Evolutionary conservation across 2,888 invertebrate species (phyloP).

Genomic region (Campaea margaritaria): DNA sequence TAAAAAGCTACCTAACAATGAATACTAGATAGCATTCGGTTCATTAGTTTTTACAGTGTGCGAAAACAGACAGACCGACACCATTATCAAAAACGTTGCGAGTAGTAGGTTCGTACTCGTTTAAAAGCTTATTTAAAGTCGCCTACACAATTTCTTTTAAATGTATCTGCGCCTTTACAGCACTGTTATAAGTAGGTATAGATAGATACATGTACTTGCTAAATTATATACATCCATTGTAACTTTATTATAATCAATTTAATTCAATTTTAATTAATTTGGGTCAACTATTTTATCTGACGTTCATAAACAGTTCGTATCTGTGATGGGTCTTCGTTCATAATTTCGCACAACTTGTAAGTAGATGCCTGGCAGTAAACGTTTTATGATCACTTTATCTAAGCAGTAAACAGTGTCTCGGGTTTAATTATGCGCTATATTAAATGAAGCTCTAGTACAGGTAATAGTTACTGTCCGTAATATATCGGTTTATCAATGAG

Average conservation of each 20-base stretch:
- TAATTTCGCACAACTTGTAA: constrained; percentile 35
- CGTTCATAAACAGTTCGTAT: constrained; percentile 40
- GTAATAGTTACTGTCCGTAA: not conserved
- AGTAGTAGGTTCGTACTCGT: too few species aligned
- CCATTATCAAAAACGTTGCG: too few species aligned
- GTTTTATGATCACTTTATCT: constrained; percentile 37
- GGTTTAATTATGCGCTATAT: constrained; percentile 21
- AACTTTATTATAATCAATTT: constrained; percentile 25
- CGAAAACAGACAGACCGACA: too few species aligned
- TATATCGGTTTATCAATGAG: not conserved
- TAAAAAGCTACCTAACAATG: too few species aligned
- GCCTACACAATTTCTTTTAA: too few species aligned
- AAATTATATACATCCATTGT: too few species aligned
- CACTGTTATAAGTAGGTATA: too few species aligned
- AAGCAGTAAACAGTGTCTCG: constrained; percentile 31
- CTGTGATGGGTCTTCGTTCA: constrained; percentile 32
- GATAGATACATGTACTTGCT: too few species aligned
- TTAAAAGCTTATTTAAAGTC: too few species aligned
- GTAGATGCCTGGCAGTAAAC: constrained; percentile 33
- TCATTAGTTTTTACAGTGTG: too few species aligned
- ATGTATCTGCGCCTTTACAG: too few species aligned
- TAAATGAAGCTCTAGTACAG: constrained; percentile 16
- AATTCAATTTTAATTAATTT: constrained; percentile 37
- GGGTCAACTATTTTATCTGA: constrained; percentile 36
- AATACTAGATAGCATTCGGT: too few species aligned